These are phyloP conservation scores for Caprella mutica DNA, from an alignment of 2,888 invertebrate genomes.

Conservation along the genomic window DNA sequence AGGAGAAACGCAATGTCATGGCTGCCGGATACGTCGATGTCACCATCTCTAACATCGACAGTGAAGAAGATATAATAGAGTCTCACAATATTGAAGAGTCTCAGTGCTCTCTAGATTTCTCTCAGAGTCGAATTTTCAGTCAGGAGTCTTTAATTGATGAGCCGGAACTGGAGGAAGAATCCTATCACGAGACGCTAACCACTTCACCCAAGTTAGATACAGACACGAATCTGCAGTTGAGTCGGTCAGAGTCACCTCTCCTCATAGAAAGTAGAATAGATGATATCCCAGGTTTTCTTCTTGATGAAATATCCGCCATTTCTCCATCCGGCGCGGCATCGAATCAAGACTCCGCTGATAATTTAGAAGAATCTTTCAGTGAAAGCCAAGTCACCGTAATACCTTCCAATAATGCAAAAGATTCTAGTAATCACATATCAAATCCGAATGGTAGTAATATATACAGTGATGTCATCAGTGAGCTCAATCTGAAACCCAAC, in stretches of 20 bases:
- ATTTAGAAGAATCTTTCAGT: conserved; percentile 79
- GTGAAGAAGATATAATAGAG: conserved; percentile 52
- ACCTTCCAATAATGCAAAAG: conserved; percentile 37
- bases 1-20: conserved; percentile 45
- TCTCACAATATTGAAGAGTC: conserved; percentile 29
- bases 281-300: too few relatives aligned
- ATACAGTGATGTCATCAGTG: neutral
- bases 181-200: conserved; percentile 63
- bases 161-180: conserved; percentile 44
- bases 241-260: too few relatives aligned
- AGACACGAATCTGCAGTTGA: too few relatives aligned
- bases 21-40: conserved; percentile 36
- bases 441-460: too few relatives aligned
- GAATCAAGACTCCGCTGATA: conserved; percentile 67
- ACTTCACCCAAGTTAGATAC: too few relatives aligned
- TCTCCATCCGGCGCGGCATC: too few relatives aligned
- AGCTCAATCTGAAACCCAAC: neutral
- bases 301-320: too few relatives aligned
- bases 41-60: conserved; percentile 44
- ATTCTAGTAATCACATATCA: conserved; percentile 30
- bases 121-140: conserved; percentile 31
- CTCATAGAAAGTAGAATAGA: too few relatives aligned
- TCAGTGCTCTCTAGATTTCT: conserved; percentile 25
- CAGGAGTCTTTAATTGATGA: conserved; percentile 39
- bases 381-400: conserved; percentile 74